Percentiles rank a stretch among this genome's conserved stretches.
These are phyloP conservation scores for Nemotelus pantherinus DNA, from an alignment of 2,888 invertebrate species.

Conservation along the genomic window DNA sequence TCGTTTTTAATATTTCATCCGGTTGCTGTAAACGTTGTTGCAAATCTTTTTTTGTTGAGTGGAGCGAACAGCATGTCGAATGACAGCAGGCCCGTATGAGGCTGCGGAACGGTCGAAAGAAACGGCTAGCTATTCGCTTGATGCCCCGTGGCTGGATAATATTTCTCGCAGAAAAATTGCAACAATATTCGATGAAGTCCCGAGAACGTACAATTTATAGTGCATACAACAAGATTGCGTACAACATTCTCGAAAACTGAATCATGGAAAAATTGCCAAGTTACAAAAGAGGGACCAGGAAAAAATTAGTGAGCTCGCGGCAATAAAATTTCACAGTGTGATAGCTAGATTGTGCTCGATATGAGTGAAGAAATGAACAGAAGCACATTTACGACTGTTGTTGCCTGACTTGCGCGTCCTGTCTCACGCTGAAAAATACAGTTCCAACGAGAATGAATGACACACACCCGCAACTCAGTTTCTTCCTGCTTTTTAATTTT, in stretches of 20 bases:
- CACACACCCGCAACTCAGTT: neutral
- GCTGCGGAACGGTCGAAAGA: too few species aligned
- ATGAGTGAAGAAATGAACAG: neutral
- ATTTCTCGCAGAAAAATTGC: constrained; percentile 23
- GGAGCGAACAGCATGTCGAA: too few species aligned
- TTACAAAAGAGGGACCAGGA: neutral
- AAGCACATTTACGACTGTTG: too few species aligned
- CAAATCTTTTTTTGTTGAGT: too few species aligned
- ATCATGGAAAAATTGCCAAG: neutral
- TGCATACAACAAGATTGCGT: neutral
- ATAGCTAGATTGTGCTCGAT: neutral
- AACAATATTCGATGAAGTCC: constrained; percentile 15
- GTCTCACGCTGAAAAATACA: constrained; percentile 14
- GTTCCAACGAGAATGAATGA: neutral
- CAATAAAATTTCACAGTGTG: constrained; percentile 23
- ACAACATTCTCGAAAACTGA: neutral
- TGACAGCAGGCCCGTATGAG: too few species aligned
- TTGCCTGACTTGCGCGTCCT: too few species aligned
- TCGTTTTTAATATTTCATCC: constrained; percentile 40
- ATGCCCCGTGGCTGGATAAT: neutral
- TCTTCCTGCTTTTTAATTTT: neutral
- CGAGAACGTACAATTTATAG: neutral
- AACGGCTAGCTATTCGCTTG: neutral
- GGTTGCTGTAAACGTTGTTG: constrained; percentile 30
- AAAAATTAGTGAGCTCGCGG: neutral